Evolutionary conservation across 2,888 invertebrate genomes (phyloP), one percentile per base, ranked within the genome.

Genomic region (Dryobota labecula): DNA sequence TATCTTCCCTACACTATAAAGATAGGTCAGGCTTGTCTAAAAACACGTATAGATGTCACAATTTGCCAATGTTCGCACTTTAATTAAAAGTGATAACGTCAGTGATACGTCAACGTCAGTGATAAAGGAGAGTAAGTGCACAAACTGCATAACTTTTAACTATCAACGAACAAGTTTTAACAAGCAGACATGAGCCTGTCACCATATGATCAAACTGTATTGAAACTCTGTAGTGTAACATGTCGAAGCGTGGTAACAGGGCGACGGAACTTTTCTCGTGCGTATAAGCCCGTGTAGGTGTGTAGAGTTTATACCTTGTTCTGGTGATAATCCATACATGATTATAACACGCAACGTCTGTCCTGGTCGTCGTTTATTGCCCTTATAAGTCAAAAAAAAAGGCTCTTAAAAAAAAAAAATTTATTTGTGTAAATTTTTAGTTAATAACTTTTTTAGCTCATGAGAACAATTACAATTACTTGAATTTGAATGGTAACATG

Each of bases 141-240:
- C 49, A n/a, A 72, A 45, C 54, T 80, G 53, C 57, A 57, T 33
- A 80, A 58, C 47, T 62, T 43, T 36, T 43, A 66, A 58, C 75
- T n/a, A 36, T 33, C 33, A 64, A n/a, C 30, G n/a, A 65, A 62
- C 74, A 80, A 79, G 45, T 79, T 73, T 61, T 79, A 65, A 79
- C 65, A 27, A 24, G 13, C 27, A 38, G 43, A 45, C 30, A 65
- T 47, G 33, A 49, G 20, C 13, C 15, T 11, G 20, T 38, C 27
- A 18, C 56, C 41, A 15, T 30, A n/a, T 36, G 45, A 56, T 61
- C n/a, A 43, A 66, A 36, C 61, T 74, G 9, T 61, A 58, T 57
- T 47, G 41, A 62, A 80, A 73, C 65, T 73, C 13, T 38, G n/a
- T 18, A 9, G 43, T 15, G 47, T 27, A 73, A 61, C 65, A 41